phyloP scores from a whole-genome alignment of 2,797 vertebrate genomes.

The Rhinichthys osculus region DNA sequence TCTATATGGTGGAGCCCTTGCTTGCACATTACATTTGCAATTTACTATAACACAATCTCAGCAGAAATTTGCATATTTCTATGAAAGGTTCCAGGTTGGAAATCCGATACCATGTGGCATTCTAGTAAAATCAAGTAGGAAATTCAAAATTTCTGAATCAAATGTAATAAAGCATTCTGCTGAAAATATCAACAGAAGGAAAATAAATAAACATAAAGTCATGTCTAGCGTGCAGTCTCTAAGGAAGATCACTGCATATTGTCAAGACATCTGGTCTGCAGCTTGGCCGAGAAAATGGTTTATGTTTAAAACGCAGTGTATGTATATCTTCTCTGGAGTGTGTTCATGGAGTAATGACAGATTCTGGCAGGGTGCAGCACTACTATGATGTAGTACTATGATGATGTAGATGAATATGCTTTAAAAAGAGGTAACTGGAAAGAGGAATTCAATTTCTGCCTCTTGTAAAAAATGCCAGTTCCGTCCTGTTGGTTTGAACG shows the following conservation, averaged over 20 bases:
- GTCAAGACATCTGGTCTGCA: constrained; percentile 80
- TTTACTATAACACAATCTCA: not conserved
- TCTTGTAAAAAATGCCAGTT: constrained; percentile 47
- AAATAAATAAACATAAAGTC: constrained; percentile 64
- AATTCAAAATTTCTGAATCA: not conserved
- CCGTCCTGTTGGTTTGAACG: not conserved
- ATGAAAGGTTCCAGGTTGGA: not conserved
- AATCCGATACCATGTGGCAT: not conserved
- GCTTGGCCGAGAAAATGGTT: constrained; percentile 69
- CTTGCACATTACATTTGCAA: not conserved
- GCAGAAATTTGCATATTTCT: not conserved
- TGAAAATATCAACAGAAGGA: not conserved
- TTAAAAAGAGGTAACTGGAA: constrained; percentile 47
- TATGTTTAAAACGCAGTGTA: constrained; percentile 71
- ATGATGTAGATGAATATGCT: constrained; percentile 13
- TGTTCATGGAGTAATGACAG: constrained; percentile 70
- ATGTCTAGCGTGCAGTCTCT: constrained; percentile 56
- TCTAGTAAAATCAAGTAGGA: not conserved
- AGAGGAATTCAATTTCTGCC: constrained; percentile 38
- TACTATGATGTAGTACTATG: constrained; percentile 58
- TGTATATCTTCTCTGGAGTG: constrained; percentile 76
- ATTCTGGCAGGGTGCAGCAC: constrained; percentile 66
- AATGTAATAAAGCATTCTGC: not conserved
- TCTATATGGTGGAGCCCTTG: not conserved
- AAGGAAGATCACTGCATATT: constrained; percentile 67